Conservation (phyloP, 1,140 invertebrate species). For the Lordiphosa collinella region DNA sequence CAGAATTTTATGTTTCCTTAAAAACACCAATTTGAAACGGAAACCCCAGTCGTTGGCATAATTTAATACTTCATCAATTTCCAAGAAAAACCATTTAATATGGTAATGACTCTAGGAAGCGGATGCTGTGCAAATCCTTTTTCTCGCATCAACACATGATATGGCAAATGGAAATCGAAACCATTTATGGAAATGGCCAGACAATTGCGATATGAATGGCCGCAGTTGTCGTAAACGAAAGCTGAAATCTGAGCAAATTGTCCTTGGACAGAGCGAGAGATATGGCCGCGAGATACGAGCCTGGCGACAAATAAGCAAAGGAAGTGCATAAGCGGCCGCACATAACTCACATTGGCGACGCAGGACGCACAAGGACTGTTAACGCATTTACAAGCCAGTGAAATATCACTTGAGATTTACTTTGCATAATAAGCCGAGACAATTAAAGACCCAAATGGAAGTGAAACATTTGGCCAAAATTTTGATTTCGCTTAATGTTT, state of each 20-base stretch:
- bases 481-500: constrained; percentile 54
- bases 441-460: constrained; percentile 61
- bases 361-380: constrained; percentile 54
- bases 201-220: constrained; percentile 46
- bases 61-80: constrained; percentile 69
- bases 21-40: no score
- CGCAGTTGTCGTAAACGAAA: constrained; percentile 42
- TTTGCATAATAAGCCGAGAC: constrained; percentile 74
- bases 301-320: constrained; percentile 61
- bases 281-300: constrained; percentile 35
- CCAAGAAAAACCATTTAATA: constrained; percentile 61
- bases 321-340: constrained; percentile 57
- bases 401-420: constrained; percentile 69
- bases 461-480: constrained; percentile 48
- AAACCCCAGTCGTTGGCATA: constrained; percentile 36
- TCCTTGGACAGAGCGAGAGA: constrained; percentile 14
- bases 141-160: constrained; percentile 27
- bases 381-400: constrained; percentile 71
- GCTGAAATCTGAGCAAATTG: constrained; percentile 31
- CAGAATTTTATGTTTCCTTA: no score
- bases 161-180: constrained; percentile 31
- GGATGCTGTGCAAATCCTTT: constrained; percentile 36
- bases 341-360: constrained; percentile 48
- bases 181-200: constrained; percentile 58
- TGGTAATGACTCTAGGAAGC: constrained; percentile 49